Percentiles rank a stretch among this genome's conserved stretches.
phyloP scores from a whole-genome alignment of 2,797 vertebrate genomes.

The Microctenopoma lineatum region DNA sequence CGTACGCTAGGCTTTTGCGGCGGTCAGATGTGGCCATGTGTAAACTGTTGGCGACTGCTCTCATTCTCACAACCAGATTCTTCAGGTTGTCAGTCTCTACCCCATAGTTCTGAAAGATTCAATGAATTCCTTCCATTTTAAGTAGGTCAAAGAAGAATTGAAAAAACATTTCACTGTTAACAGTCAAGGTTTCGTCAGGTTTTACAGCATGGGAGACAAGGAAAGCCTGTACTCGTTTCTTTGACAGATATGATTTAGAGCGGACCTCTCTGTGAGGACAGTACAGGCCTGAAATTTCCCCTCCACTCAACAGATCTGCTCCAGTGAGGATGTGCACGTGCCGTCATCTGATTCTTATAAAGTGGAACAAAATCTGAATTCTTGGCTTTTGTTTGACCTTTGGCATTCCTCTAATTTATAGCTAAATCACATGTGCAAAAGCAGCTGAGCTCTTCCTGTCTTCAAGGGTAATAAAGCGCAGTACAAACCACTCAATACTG shows the following conservation, averaged over 20 bases:
- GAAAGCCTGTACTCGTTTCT: conserved; percentile 45
- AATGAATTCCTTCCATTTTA: neutral
- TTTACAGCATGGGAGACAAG: neutral
- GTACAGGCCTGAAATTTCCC: conserved; percentile 23
- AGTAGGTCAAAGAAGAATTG: neutral
- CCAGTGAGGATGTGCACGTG: conserved; percentile 29
- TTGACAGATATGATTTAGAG: conserved; percentile 47
- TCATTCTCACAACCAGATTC: conserved; percentile 91
- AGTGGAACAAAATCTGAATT: conserved; percentile 68
- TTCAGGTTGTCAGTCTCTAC: conserved; percentile 97
- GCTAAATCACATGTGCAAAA: conserved; percentile 43
- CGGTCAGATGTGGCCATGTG: conserved; percentile 91
- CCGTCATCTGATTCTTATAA: conserved; percentile 68
- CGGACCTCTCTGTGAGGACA: conserved; percentile 28
- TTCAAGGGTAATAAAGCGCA: conserved; percentile 38
- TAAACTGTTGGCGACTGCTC: conserved; percentile 89
- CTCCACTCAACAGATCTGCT: conserved; percentile 22
- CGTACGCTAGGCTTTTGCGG: conserved; percentile 87
- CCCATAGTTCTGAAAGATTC: conserved; percentile 90
- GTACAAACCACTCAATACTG: conserved; percentile 6
- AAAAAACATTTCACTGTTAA: neutral
- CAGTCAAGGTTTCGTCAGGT: neutral
- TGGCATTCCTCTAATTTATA: conserved; percentile 65
- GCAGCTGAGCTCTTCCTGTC: neutral
- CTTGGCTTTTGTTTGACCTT: conserved; percentile 59